Percentiles rank a stretch among this genome's conserved stretches.
These are phyloP conservation scores for Stegodyphus dumicola DNA, from an alignment of 1,140 invertebrate genomes.

Conservation along the genomic window DNA sequence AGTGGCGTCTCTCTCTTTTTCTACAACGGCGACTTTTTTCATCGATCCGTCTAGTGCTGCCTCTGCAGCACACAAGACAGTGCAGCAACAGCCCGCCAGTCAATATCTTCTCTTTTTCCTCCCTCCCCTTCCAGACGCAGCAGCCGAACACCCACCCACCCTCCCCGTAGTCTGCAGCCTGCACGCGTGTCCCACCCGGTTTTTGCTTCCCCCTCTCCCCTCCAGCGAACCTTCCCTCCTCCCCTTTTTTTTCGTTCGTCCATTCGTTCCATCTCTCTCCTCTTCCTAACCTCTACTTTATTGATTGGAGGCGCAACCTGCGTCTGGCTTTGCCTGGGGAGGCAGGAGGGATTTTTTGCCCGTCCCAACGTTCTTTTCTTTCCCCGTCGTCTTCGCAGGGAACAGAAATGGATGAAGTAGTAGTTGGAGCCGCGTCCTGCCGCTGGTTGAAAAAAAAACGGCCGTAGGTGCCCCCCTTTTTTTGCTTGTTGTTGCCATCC, in stretches of 20 bases:
- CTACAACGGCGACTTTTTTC: constrained; percentile 45
- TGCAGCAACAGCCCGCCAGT: constrained; percentile 58
- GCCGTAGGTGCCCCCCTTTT: neutral
- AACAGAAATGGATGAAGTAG: constrained; percentile 41
- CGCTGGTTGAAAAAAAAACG: constrained; percentile 11
- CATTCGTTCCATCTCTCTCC: constrained; percentile 18
- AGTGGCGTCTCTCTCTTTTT: constrained; percentile 60
- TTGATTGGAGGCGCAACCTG: constrained; percentile 62
- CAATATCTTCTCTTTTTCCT: constrained; percentile 46
- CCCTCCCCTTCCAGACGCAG: constrained; percentile 29
- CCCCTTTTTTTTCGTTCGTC: constrained; percentile 8
- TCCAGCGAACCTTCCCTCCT: neutral
- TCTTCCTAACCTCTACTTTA: constrained; percentile 54
- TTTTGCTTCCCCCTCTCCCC: constrained; percentile 2
- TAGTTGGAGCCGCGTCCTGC: constrained; percentile 17
- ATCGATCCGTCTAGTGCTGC: constrained; percentile 57
- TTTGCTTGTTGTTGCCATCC: neutral
- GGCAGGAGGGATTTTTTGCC: constrained; percentile 25
- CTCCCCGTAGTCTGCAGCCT: constrained; percentile 12
- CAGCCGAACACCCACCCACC: neutral
- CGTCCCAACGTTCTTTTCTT: constrained; percentile 53
- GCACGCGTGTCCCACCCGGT: neutral
- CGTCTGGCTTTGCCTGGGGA: constrained; percentile 53
- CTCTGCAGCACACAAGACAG: constrained; percentile 16
- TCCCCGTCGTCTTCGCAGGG: constrained; percentile 47